A percentile compares a stretch with the other conserved stretches of the same genome.
phyloP scores from a whole-genome alignment of 2,113 vertebrate species.

The Burhinus oedicnemus region DNA sequence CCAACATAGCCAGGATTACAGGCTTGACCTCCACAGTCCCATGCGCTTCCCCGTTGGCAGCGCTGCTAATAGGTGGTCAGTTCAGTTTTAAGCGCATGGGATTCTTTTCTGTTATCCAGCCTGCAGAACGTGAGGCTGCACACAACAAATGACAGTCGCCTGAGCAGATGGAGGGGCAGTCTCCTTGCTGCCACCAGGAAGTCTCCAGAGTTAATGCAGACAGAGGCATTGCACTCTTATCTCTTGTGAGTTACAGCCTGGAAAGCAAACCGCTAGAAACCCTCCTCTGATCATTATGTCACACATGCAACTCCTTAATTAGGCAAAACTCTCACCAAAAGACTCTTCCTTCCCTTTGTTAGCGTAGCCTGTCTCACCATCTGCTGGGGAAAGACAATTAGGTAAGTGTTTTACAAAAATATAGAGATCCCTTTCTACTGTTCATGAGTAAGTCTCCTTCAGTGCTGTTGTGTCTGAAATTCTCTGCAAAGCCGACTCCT shows the following conservation, averaged over 20 bases:
- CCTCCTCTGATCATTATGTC: not conserved
- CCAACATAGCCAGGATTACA: not conserved
- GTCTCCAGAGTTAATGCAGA: not conserved
- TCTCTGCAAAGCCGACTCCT: not conserved
- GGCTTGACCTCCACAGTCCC: not conserved
- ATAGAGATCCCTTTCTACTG: not conserved
- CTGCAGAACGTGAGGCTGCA: not conserved
- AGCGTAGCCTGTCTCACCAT: not conserved
- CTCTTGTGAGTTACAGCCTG: not conserved
- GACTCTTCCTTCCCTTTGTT: not conserved
- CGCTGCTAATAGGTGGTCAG: not conserved
- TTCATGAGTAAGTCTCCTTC: not conserved
- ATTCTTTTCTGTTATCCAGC: not conserved
- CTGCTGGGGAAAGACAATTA: not conserved
- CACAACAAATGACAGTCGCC: not conserved
- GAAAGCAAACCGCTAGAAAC: not conserved
- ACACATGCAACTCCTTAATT: not conserved
- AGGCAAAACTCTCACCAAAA: not conserved
- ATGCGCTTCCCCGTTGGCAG: not conserved
- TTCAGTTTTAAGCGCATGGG: not conserved
- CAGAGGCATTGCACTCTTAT: not conserved
- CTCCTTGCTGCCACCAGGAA: not conserved
- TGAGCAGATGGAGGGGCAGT: not conserved
- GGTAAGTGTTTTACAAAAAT: not conserved
- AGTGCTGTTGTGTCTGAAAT: not conserved